Evolutionary conservation across 1,140 invertebrate genomes (phyloP).

Genomic region (Latrodectus geometricus): DNA sequence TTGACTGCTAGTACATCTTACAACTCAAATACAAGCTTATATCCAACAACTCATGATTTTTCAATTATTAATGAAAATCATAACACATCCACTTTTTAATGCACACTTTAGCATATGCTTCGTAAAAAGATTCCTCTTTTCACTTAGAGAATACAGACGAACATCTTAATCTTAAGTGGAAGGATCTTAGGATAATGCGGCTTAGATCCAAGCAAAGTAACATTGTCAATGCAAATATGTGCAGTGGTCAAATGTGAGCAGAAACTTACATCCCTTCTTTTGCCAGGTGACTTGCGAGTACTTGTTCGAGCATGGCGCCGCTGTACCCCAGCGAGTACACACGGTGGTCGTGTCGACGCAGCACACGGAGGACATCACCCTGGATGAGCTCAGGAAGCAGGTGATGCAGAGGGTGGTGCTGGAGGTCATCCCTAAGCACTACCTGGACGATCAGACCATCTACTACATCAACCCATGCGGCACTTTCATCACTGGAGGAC

Average conservation of each 20-base stretch:
- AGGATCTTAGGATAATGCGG: too few relatives aligned
- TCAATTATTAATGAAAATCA: too few relatives aligned
- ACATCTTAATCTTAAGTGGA: too few relatives aligned
- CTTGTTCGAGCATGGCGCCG: conserved; percentile 66
- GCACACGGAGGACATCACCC: conserved; percentile 71
- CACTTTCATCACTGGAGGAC: conserved; percentile 93
- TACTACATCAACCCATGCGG: conserved; percentile 96
- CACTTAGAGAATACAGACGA: too few relatives aligned
- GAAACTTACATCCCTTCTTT: neutral
- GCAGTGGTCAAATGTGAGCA: neutral
- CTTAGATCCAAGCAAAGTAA: too few relatives aligned
- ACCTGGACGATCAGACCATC: conserved; percentile 71
- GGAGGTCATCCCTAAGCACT: conserved; percentile 71
- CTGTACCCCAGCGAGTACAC: conserved; percentile 72
- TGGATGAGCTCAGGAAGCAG: conserved; percentile 71
- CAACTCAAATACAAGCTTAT: too few relatives aligned
- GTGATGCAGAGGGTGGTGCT: conserved; percentile 72
- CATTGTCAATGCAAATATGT: too few relatives aligned
- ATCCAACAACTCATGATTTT: too few relatives aligned
- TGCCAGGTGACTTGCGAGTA: conserved; percentile 64
- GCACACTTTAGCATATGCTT: too few relatives aligned
- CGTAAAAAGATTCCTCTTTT: too few relatives aligned
- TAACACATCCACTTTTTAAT: too few relatives aligned
- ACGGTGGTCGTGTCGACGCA: conserved; percentile 74
- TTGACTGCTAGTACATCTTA: too few relatives aligned